phyloP scores from a whole-genome alignment of 1,140 invertebrate genomes.

The roundworm (Caenorhabditis elegans) region WBcel235 BX284604.4:10898001-10898500 shows the following conservation, averaged over 20 bases:
- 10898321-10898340: too few relatives aligned
- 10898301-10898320: too few relatives aligned
- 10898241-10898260: too few relatives aligned
- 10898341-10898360: background rate
- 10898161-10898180: conserved; percentile 6
- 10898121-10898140: background rate
- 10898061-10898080: background rate
- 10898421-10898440: too few relatives aligned
- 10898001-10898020: background rate
- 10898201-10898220: too few relatives aligned
- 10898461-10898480: too few relatives aligned
- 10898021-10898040: background rate
- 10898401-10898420: too few relatives aligned
- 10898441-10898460: too few relatives aligned
- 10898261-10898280: too few relatives aligned
- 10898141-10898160: background rate
- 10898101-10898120: background rate
- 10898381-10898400: too few relatives aligned
- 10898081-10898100: background rate
- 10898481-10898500: too few relatives aligned
- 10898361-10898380: background rate
- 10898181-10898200: background rate
- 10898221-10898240: background rate
- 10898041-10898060: background rate
- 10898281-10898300: too few relatives aligned